Conservation (phyloP, 2,797 vertebrate species). For the Anisognathus igniventris region DNA sequence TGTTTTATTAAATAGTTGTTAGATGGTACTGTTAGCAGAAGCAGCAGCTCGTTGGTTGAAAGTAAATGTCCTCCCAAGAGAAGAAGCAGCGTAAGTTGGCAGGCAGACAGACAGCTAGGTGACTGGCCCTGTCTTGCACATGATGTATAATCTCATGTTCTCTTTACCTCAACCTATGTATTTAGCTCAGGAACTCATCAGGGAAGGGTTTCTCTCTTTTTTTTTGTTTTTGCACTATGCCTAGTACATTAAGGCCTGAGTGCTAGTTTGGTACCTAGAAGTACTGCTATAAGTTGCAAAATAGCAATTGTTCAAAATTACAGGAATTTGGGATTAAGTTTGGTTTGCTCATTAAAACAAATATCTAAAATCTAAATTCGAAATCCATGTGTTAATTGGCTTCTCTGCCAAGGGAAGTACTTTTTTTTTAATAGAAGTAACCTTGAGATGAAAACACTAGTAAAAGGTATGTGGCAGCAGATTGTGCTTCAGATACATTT, state of each 20-base stretch:
- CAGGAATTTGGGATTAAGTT: background rate
- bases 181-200: background rate
- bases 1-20: background rate
- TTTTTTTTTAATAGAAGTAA: background rate
- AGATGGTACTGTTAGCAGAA: background rate
- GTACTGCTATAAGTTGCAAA: background rate
- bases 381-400: background rate
- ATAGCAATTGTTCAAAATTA: background rate
- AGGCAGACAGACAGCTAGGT: accelerated
- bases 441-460: background rate
- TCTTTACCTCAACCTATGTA: background rate
- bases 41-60: background rate
- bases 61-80: background rate
- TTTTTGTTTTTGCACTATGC: background rate
- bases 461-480: background rate
- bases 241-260: background rate
- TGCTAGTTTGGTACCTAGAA: background rate
- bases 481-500: background rate
- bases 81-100: background rate
- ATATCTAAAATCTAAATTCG: background rate
- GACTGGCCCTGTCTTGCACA: background rate
- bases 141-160: background rate
- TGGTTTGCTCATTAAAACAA: background rate
- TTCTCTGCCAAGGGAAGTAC: background rate
- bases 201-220: background rate